Conservation (phyloP, 2,113 vertebrate species). For the Empidonax traillii region DNA sequence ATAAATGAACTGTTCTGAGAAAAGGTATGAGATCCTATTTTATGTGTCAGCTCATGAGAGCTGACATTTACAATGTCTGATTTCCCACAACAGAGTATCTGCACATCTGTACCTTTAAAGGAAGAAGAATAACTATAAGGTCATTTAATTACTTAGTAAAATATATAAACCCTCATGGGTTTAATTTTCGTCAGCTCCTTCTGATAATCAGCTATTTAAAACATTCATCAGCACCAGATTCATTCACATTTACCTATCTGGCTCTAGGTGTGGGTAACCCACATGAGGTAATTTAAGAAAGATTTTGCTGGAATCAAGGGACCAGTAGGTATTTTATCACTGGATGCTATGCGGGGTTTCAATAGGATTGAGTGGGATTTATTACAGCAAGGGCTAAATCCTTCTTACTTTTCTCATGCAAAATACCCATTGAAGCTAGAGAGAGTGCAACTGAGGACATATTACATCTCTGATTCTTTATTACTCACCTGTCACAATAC, state of each 20-base stretch:
- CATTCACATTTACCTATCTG: not conserved
- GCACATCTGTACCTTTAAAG: not conserved
- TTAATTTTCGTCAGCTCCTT: not conserved
- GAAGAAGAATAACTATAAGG: not conserved
- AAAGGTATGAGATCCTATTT: not conserved
- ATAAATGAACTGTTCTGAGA: not conserved
- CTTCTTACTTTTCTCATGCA: conserved; percentile 42
- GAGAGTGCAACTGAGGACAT: conserved; percentile 14
- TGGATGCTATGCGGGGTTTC: not conserved
- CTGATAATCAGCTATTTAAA: not conserved
- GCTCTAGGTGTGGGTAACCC: not conserved
- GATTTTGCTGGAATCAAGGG: not conserved
- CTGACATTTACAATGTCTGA: not conserved
- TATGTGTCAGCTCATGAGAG: not conserved
- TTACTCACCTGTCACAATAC: not conserved
- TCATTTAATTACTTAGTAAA: not conserved
- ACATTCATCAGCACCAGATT: not conserved
- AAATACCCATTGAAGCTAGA: conserved; percentile 12
- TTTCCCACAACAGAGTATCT: not conserved
- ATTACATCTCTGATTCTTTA: not conserved
- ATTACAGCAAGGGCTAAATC: conserved; percentile 29
- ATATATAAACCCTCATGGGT: not conserved
- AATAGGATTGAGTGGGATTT: conserved; percentile 35
- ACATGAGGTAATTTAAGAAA: not conserved
- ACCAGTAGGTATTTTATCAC: not conserved